A percentile compares a stretch with the other conserved stretches of the same genome.
Conservation (phyloP, 1,140 invertebrate genomes). For the Drosophila guanche region DNA sequence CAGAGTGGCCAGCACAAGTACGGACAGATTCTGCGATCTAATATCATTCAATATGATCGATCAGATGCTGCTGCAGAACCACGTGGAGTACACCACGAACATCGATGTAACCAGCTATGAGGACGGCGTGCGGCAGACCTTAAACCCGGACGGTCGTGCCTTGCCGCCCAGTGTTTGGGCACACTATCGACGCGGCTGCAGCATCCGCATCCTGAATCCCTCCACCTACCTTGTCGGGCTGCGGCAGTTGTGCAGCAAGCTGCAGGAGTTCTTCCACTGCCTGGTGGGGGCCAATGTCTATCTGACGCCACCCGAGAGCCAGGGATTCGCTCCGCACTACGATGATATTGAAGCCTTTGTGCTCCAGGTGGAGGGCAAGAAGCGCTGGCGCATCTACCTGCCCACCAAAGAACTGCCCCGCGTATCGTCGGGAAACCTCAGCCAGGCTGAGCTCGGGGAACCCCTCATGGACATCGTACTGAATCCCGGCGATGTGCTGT, state of each 20-base stretch:
- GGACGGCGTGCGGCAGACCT: constrained; percentile 91
- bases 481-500: constrained; percentile 94
- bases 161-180: constrained; percentile 94
- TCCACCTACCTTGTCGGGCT: constrained; percentile 91
- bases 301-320: constrained; percentile 96
- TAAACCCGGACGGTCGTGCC: constrained; percentile 91
- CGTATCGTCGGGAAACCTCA: constrained; percentile 93
- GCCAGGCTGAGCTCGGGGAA: constrained; percentile 89
- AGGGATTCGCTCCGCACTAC: constrained; percentile 99
- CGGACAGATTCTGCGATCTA: constrained; percentile 89
- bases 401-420: constrained; percentile 89
- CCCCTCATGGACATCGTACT: constrained; percentile 91
- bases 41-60: constrained; percentile 91
- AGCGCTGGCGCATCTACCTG: constrained; percentile 97
- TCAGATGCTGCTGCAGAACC: constrained; percentile 89
- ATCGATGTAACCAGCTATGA: constrained; percentile 95
- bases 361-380: constrained; percentile 97
- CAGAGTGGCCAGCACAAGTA: constrained; percentile 87
- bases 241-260: constrained; percentile 87
- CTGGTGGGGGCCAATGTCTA: constrained; percentile 98
- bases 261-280: constrained; percentile 97
- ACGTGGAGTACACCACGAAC: constrained; percentile 93
- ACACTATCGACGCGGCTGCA: constrained; percentile 95
- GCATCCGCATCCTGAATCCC: constrained; percentile 96
- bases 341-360: constrained; percentile 99